Base-by-base conservation (phyloP, 2,888 invertebrate genomes). In the Oligia strigilis region DNA sequence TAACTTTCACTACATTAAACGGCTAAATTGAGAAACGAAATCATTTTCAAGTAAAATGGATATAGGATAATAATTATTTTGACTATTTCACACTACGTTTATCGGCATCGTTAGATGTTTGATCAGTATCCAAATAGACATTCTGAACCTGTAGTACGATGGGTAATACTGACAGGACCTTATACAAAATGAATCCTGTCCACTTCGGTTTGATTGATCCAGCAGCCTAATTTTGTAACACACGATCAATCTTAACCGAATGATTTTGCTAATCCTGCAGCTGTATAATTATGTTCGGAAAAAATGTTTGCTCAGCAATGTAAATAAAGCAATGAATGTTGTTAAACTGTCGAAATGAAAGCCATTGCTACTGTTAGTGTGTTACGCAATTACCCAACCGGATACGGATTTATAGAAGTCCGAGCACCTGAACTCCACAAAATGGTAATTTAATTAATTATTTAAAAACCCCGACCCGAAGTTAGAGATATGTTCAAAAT, bases 361-460 rank as follows among this genome's bases (percentile, higher is more conserved):
- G 23, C 23, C 8, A 58, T 23, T 58, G 23, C 23, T 58, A 9
- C 23, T 23, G 23, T 23, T 11, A 23, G 23, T 58, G 4, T 58
- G 58, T 58, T n/a, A 23, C 23, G 23, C 23, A 58, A n/a, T 58
- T 58, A 58, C 4, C 23, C 11, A 58, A 3, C 58, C n/a, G n/a
- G 72, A 78, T 14, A 46, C 36, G 52, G 64, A 83, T 78, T 70
- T 82, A 83, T 70, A 70, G 52, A 43, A 72, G 58, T 83, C 55
- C 14, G 19, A 64, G 14, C 46, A 62, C 46, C 19, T 4, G 49
- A 49, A 23, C 58, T 36, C 14, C n/a, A 72, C 40, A 23, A 52
- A 83, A 72, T 49, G 46, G 36, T 70, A 17, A 72, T 70, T 65
- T 62, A 36, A 83, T 73, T 72, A 52, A 70, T 58, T 83, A 65